Base-by-base conservation (phyloP, 2,888 invertebrate genomes). In the Volucella bombylans region DNA sequence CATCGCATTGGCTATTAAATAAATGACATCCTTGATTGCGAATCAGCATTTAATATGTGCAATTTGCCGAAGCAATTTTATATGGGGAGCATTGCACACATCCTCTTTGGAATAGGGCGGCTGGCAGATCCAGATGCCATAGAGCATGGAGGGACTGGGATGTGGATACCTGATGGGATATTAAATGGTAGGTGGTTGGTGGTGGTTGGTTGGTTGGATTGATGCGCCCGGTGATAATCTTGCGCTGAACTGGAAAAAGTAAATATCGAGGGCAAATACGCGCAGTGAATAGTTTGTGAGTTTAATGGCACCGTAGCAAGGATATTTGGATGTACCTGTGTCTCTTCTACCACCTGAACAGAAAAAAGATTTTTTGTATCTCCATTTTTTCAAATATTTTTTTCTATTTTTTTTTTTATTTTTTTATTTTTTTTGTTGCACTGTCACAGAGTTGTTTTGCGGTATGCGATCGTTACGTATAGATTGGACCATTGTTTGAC, bases 1-100 rank as follows among this genome's bases (percentile, higher is more conserved):
- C 80, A 49, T 68, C 67, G 69, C 77, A 85, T 85, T 85, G 85
- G 80, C 80, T 76, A 85, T 85, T 85, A 85, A 85, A 85, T 81
- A 85, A 85, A 85, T 85, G 80, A 73, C 85, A 85, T 85, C 76
- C 85, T 76, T 81, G 85, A 85, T 85, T 85, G 76, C 85, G 55
- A 85, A 85, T 76, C 85, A 85, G 77, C 80, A 81, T 85, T 76
- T 85, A 81, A 81, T 85, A 77, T 76, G 76, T 85, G 80, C 85
- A 85, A 81, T 85, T 81, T 85, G 72, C 67, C 54, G 71, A 81
- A 79, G 76, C 72, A 81, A 81, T 77, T 76, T 77, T 62, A 49
- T 67, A 49, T 9, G 14, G 43, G 3, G n/a, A 12, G 47, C 41
- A 31, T 31, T 31, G 31, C 31, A 23, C 43, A 49, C 47, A 47